phyloP scores from a whole-genome alignment of 2,797 vertebrate species.

The Mormyrops boulengeri region DNA sequence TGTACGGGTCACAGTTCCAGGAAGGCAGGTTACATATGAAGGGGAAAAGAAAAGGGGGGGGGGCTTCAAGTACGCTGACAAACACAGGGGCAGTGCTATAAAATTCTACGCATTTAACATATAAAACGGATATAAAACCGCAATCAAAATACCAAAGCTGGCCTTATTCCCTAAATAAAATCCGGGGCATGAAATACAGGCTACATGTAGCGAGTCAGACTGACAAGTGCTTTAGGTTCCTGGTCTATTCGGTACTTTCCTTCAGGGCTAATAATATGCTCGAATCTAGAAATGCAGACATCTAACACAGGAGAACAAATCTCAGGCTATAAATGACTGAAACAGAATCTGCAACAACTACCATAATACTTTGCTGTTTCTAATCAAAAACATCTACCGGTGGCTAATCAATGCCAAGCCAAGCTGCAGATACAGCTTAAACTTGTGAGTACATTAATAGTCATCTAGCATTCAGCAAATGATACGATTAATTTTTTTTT shows the following conservation, averaged over 20 bases:
- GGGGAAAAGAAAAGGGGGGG: neutral
- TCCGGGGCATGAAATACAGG: neutral
- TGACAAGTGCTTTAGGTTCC: neutral
- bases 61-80: neutral
- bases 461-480: neutral
- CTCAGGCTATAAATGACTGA: neutral
- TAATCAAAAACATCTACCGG: neutral
- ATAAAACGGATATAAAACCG: neutral
- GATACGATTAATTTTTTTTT: neutral
- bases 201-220: neutral
- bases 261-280: neutral
- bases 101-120: neutral
- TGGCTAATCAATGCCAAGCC: neutral
- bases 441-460: neutral
- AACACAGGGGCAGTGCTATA: neutral
- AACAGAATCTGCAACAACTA: neutral
- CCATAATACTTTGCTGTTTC: neutral
- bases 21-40: neutral
- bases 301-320: neutral
- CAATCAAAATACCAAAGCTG: neutral
- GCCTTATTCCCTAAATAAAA: neutral
- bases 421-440: neutral
- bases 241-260: neutral
- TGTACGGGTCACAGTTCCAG: neutral
- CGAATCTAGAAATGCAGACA: neutral